Evolutionary conservation across 1,140 invertebrate species (phyloP), one percentile per base, ranked within the genome.

Genomic region (Elymnias hypermnestra): DNA sequence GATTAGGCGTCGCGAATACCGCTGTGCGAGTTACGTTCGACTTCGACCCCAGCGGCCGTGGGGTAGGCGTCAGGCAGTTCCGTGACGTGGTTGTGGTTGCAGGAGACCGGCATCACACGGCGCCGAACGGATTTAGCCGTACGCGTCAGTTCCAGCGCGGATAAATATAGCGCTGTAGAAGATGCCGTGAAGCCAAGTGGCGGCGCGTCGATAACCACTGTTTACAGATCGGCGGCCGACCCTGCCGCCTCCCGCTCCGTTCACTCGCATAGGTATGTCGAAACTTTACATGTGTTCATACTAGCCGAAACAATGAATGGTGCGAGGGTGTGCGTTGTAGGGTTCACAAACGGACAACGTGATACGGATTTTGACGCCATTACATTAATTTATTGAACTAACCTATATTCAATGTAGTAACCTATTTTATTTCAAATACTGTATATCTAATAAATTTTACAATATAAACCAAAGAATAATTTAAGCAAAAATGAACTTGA

Each of bases 11-110:
- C 46, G 81, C 77, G 81, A 81, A 69, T 72, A 61, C 38, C 38
- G 72, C 77, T 73, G 57, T 75, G 81, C 76, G 74, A 69, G 61
- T 59, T 71, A 40, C 51, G 56, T 47, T 55, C 59, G 44, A 42
- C 55, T 50, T 63, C 60, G 33, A 58, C 63, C 65, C 69, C 63
- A 48, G 48, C 48, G 56, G 62, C 53, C 57, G 44, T 36, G 63
- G 69, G 72, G 55, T 60, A 50, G 50, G 46, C 53, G 63, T 50
- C 63, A 61, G 63, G 47, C 63, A 62, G 66, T 63, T 57, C 63
- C 63, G 77, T 82, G 75, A 82, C 74, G 71, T 76, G 74, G 65
- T 82, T 77, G 76, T 82, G 72, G 75, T 84, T 84, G 71, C 81
- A 84, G 81, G 77, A 77, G 68, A 63, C 63, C 72, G 77, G 70